Conservation (phyloP, 1,140 invertebrate species). For the Capitella teleta region DNA sequence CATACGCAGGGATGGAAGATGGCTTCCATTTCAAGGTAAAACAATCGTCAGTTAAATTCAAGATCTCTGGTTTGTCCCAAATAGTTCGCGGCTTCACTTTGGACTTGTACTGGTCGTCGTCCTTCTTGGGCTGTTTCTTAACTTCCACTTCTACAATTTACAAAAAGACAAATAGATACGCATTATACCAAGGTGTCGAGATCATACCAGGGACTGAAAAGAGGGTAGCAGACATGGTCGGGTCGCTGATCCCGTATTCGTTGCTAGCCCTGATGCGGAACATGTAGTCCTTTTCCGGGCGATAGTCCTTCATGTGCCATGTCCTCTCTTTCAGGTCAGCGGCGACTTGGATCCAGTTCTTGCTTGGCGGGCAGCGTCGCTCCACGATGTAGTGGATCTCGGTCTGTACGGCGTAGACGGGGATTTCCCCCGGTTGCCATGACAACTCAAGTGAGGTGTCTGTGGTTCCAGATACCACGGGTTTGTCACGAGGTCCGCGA, state of each 20-base stretch:
- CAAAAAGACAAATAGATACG: too few relatives aligned
- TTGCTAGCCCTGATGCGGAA: constrained; percentile 95
- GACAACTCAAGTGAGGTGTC: constrained; percentile 46
- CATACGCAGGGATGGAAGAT: constrained; percentile 9
- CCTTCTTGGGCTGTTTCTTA: constrained; percentile 7
- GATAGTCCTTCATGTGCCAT: constrained; percentile 25
- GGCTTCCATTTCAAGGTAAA: constrained; percentile 12
- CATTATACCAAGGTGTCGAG: too few relatives aligned
- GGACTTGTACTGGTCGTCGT: constrained; percentile 9
- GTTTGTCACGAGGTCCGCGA: constrained; percentile 8
- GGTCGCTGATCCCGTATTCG: constrained; percentile 89
- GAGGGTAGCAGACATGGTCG: constrained; percentile 53
- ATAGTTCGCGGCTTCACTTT: constrained; percentile 14
- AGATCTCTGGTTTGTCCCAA: constrained; percentile 13
- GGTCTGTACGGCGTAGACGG: constrained; percentile 28
- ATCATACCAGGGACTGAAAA: constrained; percentile 12
- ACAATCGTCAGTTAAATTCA: constrained; percentile 4
- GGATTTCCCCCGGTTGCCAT: constrained; percentile 72
- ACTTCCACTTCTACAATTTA: not conserved
- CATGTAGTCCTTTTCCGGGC: constrained; percentile 62
- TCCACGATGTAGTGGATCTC: constrained; percentile 33
- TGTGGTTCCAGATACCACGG: constrained; percentile 3
- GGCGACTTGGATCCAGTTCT: constrained; percentile 25
- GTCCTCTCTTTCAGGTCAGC: constrained; percentile 22
- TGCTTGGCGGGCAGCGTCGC: constrained; percentile 18